phyloP scores from a whole-genome alignment of 2,888 invertebrate species.

The Mythimna loreyi region DNA sequence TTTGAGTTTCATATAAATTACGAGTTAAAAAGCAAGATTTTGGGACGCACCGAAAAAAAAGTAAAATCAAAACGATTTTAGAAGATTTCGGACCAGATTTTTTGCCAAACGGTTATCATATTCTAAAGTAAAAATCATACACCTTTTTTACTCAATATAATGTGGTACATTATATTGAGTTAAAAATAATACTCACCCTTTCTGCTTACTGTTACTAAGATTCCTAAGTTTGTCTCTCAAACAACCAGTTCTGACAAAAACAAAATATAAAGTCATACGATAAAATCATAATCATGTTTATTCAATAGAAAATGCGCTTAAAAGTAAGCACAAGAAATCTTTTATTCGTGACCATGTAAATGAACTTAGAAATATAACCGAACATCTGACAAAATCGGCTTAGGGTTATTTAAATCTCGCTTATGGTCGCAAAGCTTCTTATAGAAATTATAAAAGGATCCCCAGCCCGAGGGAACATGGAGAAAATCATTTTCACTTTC shows the following conservation, averaged over 20 bases:
- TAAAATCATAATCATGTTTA: slow-evolving; percentile 12
- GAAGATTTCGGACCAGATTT: neutral
- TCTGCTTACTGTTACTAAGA: neutral
- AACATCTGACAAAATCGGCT: slow-evolving; percentile 43
- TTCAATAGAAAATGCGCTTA: slow-evolving; percentile 33
- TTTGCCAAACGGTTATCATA: neutral
- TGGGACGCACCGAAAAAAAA: no score
- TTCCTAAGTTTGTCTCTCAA: neutral
- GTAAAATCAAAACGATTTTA: neutral
- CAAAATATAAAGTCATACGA: neutral
- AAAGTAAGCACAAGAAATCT: slow-evolving; percentile 18
- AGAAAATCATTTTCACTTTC: slow-evolving; percentile 21
- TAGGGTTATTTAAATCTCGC: slow-evolving; percentile 51
- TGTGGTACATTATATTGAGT: neutral
- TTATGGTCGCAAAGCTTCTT: slow-evolving; percentile 53
- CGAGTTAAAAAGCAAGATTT: no score
- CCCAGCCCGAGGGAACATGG: slow-evolving; percentile 5
- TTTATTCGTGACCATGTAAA: slow-evolving; percentile 24
- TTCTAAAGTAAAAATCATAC: no score
- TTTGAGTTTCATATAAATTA: no score
- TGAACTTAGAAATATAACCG: slow-evolving; percentile 33
- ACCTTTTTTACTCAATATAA: no score
- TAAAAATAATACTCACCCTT: neutral
- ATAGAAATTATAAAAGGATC: slow-evolving; percentile 41
- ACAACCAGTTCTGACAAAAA: neutral